phyloP scores from a whole-genome alignment of 2,888 invertebrate species.

The Drosophila cognata region DNA sequence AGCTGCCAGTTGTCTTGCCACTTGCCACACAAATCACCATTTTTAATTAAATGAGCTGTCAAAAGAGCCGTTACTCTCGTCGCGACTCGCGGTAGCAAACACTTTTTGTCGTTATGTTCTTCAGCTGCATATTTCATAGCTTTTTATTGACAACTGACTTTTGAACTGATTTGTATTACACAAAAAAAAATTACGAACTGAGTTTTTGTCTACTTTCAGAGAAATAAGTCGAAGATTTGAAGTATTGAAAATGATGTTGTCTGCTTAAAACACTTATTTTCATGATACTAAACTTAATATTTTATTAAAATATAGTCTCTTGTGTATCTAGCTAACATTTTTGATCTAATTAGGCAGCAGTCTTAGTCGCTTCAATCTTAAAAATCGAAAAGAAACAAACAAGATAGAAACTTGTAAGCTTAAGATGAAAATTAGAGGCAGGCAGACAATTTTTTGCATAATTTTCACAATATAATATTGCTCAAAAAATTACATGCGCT shows the following conservation, averaged over 20 bases:
- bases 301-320: background rate
- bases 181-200: too few species aligned
- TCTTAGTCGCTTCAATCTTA: background rate
- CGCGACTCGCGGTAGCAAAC: conserved; percentile 33
- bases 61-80: conserved; percentile 30
- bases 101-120: conserved; percentile 4
- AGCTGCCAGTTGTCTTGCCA: conserved; percentile 32
- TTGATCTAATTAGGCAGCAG: background rate
- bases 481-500: background rate
- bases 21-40: conserved; percentile 63
- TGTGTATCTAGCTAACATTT: background rate
- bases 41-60: conserved; percentile 67
- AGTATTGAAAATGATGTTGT: background rate
- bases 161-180: conserved; percentile 15
- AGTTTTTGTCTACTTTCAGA: background rate
- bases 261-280: background rate
- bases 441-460: background rate
- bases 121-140: conserved; percentile 28
- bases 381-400: background rate
- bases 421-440: background rate
- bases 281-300: background rate
- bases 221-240: too few species aligned
- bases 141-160: conserved; percentile 26
- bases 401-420: background rate
- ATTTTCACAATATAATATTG: background rate